phyloP scores from a whole-genome alignment of 2,113 vertebrate species.

The Tinamus guttatus region DNA sequence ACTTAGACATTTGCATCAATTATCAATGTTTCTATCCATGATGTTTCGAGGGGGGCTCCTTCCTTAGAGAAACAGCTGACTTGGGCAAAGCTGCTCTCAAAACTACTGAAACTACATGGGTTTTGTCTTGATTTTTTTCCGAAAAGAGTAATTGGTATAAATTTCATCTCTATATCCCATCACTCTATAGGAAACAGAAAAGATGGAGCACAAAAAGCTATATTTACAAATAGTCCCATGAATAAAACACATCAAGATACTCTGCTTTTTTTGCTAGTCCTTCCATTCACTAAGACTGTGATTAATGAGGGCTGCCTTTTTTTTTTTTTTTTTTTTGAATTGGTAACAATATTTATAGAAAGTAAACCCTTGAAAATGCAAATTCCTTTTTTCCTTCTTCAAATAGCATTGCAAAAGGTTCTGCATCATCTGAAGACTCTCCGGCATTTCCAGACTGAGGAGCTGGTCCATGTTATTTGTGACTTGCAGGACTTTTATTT shows the following conservation, averaged over 20 bases:
- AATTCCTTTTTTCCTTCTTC: neutral
- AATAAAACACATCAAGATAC: neutral
- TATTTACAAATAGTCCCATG: neutral
- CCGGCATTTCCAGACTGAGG: neutral
- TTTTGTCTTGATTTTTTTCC: neutral
- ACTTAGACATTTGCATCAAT: neutral
- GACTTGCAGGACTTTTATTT: neutral
- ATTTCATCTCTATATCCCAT: neutral
- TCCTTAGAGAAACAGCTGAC: neutral
- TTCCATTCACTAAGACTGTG: neutral
- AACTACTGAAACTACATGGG: neutral
- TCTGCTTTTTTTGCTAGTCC: neutral
- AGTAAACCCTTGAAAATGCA: neutral
- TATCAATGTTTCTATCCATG: neutral
- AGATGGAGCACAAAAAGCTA: neutral
- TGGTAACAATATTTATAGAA: neutral
- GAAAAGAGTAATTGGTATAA: neutral
- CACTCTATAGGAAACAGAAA: neutral
- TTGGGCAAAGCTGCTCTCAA: neutral
- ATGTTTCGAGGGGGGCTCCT: neutral
- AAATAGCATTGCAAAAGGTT: fast-evolving
- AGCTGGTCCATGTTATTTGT: neutral
- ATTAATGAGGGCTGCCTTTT: neutral
- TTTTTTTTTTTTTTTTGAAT: neutral
- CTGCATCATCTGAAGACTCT: neutral